Evolutionary conservation across 1,140 invertebrate genomes (phyloP), one percentile per base, ranked within the genome.

Genomic region (Neodiprion lecontei): DNA sequence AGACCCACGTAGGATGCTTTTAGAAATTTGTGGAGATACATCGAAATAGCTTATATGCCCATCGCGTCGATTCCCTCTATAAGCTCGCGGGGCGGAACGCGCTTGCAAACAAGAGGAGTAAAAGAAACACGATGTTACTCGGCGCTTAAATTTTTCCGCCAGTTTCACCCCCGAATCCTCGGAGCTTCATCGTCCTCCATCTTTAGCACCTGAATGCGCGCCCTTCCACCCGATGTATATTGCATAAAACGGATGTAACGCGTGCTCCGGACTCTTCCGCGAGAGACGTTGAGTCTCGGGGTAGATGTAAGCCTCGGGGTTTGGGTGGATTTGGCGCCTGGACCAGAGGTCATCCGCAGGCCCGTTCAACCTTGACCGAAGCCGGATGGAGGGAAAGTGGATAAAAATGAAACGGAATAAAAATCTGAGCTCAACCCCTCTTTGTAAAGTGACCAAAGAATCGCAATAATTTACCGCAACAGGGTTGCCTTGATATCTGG

Each of bases 401-500:
- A 40, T 40, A 40, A 40, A 40, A 40, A 40, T 40, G 28, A 40
- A 40, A 61, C n/a, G n/a, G n/a, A 61, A 61, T 61, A n/a, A 61
- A 61, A 61, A 61, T 61, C 53, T 61, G 11, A 61, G 53, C 53
- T 61, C n/a, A 61, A 12, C 53, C 53, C 53, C 53, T 61, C 53
- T 61, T 61, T 61, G 53, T 61, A 61, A 61, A 61, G 53, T 61
- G 53, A 61, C 53, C 53, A 61, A 61, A 61, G 53, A 61, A 61
- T 61, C 53, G 53, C n/a, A 61, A 61, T 61, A 61, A 61, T 61
- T 61, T 61, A 61, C 53, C 53, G 11, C 53, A n/a, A 12, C 11
- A n/a, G 53, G 53, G n/a, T 40, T 40, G 28, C 53, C 53, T 11
- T 61, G 53, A 61, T 61, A 61, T 61, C 53, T 61, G 53, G 53